These are phyloP conservation scores for Hemithea aestivaria DNA, from an alignment of 2,888 invertebrate species.

Conservation along the genomic window DNA sequence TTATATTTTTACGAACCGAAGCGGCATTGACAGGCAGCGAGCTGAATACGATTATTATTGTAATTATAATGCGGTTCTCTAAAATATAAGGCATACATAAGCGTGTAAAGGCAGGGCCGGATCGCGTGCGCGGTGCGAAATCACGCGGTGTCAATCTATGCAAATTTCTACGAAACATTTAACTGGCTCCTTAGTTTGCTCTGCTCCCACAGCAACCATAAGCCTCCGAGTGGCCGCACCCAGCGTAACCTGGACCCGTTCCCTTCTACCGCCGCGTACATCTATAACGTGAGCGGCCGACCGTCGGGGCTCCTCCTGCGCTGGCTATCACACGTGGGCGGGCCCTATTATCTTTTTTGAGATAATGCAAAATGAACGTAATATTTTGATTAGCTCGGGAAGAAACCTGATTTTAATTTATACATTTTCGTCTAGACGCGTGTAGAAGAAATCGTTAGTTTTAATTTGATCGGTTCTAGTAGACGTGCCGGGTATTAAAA, in stretches of 20 bases:
- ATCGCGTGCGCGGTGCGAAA: conserved; percentile 56
- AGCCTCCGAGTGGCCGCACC: conserved; percentile 47
- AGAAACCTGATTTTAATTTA: conserved; percentile 15
- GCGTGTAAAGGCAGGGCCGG: conserved; percentile 36
- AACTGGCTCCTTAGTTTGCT: conserved; percentile 61
- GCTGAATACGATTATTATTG: conserved; percentile 52
- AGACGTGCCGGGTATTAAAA: conserved; percentile 6
- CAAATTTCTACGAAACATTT: conserved; percentile 76
- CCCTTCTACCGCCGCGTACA: conserved; percentile 29
- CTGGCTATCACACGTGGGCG: conserved; percentile 43
- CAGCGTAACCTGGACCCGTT: conserved; percentile 42
- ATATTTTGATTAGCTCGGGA: conserved; percentile 25
- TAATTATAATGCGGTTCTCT: conserved; percentile 45
- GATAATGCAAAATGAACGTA: conserved; percentile 22
- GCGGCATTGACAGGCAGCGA: conserved; percentile 49
- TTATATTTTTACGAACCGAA: conserved; percentile 60
- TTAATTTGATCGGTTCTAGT: conserved; percentile 1
- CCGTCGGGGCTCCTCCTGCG: conserved; percentile 37
- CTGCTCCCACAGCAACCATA: conserved; percentile 57
- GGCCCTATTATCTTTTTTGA: conserved; percentile 31
- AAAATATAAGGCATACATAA: conserved; percentile 39
- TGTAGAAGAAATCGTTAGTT: conserved; percentile 3
- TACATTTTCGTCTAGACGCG: conserved; percentile 5
- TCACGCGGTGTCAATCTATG: conserved; percentile 74
- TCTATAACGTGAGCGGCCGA: conserved; percentile 29